Percentiles rank a stretch among this genome's conserved stretches.
Conservation (phyloP, 1,140 invertebrate genomes). For the Cherax quadricarinatus region DNA sequence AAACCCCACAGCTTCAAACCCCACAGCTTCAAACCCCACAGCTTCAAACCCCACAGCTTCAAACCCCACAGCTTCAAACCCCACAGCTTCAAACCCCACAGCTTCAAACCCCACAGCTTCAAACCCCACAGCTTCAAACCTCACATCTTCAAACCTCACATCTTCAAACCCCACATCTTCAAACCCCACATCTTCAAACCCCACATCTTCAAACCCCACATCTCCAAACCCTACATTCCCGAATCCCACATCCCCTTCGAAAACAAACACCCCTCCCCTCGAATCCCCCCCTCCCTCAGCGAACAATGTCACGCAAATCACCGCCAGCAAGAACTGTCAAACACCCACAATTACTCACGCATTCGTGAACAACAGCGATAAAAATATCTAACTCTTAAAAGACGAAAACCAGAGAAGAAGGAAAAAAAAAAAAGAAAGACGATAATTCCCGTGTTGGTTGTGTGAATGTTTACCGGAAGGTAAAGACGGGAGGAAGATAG, state of each 20-base stretch:
- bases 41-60: too few relatives aligned
- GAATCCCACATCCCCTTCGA: too few relatives aligned
- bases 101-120: too few relatives aligned
- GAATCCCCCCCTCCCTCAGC: neutral
- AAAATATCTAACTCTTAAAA: neutral
- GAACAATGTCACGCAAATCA: conserved; percentile 10
- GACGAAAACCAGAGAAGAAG: neutral
- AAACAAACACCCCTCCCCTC: too few relatives aligned
- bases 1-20: too few relatives aligned
- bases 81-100: too few relatives aligned
- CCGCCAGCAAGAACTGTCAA: neutral
- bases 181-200: neutral
- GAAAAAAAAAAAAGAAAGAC: neutral
- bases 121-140: too few relatives aligned
- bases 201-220: too few relatives aligned
- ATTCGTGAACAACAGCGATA: neutral
- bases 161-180: too few relatives aligned
- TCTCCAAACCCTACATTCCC: too few relatives aligned
- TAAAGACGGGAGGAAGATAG: neutral
- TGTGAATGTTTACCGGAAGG: conserved; percentile 3
- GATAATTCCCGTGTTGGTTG: neutral
- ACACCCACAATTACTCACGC: neutral
- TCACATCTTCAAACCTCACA: neutral
- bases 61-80: too few relatives aligned
- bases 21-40: too few relatives aligned